Evolutionary conservation across 2,888 invertebrate genomes (phyloP).

Genomic region (Smittia aterrima): DNA sequence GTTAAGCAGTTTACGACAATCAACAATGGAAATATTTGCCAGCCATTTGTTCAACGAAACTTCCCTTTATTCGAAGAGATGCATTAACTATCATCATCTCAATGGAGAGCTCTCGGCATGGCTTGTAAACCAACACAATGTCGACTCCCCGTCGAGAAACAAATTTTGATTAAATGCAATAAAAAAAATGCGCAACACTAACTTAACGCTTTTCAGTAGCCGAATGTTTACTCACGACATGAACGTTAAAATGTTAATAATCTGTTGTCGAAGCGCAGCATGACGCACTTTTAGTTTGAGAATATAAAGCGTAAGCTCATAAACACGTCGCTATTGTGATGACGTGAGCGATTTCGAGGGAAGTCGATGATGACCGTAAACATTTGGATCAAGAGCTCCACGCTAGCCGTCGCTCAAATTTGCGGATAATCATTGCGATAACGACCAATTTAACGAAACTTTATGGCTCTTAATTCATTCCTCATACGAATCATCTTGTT

Average conservation of each 20-base stretch:
- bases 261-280: constrained; percentile 26
- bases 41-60: constrained; percentile 26
- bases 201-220: constrained; percentile 21
- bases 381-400: too few species aligned
- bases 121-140: not conserved
- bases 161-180: constrained; percentile 20
- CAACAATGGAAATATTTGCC: constrained; percentile 15
- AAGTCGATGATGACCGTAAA: too few species aligned
- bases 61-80: not conserved
- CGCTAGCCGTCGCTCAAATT: too few species aligned
- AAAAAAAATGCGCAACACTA: constrained; percentile 38
- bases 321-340: too few species aligned
- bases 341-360: too few species aligned
- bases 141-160: constrained; percentile 22
- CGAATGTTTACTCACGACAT: not conserved
- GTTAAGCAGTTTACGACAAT: not conserved
- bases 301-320: too few species aligned
- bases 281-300: not conserved
- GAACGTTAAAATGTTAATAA: constrained; percentile 31
- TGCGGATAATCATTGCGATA: too few species aligned
- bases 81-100: not conserved
- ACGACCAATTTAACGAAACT: not conserved
- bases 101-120: constrained; percentile 27
- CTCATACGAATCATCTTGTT: not conserved
- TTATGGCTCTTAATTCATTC: constrained; percentile 1